A percentile compares a stretch with the other conserved stretches of the same genome.
phyloP scores from a whole-genome alignment of 2,113 vertebrate genomes.

The Leptosomus discolor region DNA sequence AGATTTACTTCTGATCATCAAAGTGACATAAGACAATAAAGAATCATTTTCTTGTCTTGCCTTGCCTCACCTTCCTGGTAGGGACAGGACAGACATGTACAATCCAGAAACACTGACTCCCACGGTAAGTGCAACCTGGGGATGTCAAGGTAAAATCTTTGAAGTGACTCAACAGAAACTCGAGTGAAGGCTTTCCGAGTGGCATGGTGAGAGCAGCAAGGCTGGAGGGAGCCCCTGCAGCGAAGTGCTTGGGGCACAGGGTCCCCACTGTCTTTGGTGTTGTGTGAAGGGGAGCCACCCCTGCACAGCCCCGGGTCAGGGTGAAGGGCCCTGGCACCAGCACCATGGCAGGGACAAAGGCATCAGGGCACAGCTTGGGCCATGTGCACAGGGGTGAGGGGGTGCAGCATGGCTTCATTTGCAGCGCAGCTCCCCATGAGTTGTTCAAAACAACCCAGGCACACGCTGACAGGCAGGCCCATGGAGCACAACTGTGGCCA shows the following conservation, averaged over 20 bases:
- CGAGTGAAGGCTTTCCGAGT: background rate
- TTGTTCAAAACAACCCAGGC: background rate
- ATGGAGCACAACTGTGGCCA: background rate
- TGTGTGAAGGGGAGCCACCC: rapidly evolving
- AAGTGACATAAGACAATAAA: background rate
- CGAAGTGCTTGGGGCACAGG: background rate
- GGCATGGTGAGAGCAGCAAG: background rate
- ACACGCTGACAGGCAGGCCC: rapidly evolving
- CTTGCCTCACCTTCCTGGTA: background rate
- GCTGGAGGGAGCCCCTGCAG: background rate
- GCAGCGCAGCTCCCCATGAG: background rate
- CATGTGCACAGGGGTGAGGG: rapidly evolving
- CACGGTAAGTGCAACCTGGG: background rate
- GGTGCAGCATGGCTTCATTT: rapidly evolving
- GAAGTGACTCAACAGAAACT: background rate
- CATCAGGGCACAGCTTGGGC: background rate
- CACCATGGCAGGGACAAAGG: background rate
- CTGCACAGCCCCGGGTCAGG: rapidly evolving
- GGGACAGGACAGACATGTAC: background rate
- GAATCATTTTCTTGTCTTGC: background rate
- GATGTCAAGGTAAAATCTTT: background rate
- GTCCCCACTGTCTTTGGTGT: rapidly evolving
- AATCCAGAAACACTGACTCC: background rate
- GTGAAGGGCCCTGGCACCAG: rapidly evolving
- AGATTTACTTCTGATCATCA: background rate